Conservation (phyloP, 1,140 invertebrate genomes). For the Apis mellifera region DNA sequence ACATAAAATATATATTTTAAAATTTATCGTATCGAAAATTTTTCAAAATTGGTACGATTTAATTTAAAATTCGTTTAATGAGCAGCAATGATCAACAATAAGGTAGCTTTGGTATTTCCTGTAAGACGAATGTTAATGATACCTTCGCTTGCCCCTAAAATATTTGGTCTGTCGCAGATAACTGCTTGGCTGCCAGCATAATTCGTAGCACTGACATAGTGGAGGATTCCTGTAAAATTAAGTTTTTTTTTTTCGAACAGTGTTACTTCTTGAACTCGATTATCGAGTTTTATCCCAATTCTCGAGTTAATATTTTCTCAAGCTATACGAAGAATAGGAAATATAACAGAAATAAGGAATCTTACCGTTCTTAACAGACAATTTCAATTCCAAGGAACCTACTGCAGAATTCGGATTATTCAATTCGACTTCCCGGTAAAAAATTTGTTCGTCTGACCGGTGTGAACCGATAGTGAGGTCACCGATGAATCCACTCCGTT, state of each 20-base stretch:
- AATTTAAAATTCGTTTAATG: constrained; percentile 53
- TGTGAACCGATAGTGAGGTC: constrained; percentile 70
- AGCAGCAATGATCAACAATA: constrained; percentile 71
- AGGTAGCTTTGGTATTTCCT: constrained; percentile 66
- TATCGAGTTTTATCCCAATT: too few relatives aligned
- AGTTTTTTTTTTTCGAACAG: not conserved
- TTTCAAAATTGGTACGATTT: too few relatives aligned
- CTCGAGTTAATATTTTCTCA: not conserved
- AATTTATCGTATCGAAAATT: too few relatives aligned
- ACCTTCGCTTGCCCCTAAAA: constrained; percentile 65
- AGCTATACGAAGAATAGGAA: not conserved
- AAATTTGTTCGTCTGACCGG: constrained; percentile 72
- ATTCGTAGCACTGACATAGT: constrained; percentile 72
- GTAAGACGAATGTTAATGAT: constrained; percentile 68
- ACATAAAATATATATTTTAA: too few relatives aligned
- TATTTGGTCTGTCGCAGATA: constrained; percentile 71
- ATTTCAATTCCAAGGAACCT: constrained; percentile 31
- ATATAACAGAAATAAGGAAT: not conserved
- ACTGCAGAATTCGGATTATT: constrained; percentile 68
- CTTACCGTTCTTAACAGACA: constrained; percentile 66
- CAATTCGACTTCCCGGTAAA: constrained; percentile 68
- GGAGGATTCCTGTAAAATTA: constrained; percentile 67
- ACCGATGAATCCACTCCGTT: constrained; percentile 70
- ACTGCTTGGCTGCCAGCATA: constrained; percentile 73
- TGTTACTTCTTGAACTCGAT: too few relatives aligned